phyloP scores from a whole-genome alignment of 2,113 vertebrate genomes.

The Silurus glanis region DNA sequence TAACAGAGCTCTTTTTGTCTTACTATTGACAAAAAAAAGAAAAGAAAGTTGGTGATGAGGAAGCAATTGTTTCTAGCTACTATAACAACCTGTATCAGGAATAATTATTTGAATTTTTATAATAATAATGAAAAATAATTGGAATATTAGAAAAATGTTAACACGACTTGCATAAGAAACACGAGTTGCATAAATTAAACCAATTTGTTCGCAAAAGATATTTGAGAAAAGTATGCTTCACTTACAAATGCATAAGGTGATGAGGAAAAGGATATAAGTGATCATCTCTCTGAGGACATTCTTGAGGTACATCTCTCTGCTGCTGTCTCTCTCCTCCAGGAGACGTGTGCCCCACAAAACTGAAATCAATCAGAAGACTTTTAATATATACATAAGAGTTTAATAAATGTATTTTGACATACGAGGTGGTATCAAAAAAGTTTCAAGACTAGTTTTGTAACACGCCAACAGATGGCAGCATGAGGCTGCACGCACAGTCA shows the following conservation, averaged over 20 bases:
- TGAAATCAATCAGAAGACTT: slow-evolving; percentile 60
- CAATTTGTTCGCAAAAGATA: neutral
- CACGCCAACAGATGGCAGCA: too few species aligned
- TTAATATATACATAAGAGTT: too few species aligned
- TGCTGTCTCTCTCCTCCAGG: slow-evolving; percentile 86
- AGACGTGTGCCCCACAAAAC: slow-evolving; percentile 96
- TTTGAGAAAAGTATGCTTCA: neutral
- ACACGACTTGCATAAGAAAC: too few species aligned
- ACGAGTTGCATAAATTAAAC: too few species aligned
- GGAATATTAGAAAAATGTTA: too few species aligned
- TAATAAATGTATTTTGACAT: too few species aligned
- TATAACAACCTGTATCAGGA: neutral
- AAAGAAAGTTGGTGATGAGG: neutral
- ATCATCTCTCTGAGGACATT: slow-evolving; percentile 87
- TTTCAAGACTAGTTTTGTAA: too few species aligned
- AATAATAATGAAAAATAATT: too few species aligned
- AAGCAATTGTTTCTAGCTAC: neutral
- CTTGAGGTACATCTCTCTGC: slow-evolving; percentile 87
- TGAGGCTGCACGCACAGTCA: too few species aligned
- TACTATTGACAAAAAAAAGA: neutral
- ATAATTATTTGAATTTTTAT: too few species aligned
- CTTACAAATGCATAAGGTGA: slow-evolving; percentile 89
- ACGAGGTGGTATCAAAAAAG: too few species aligned
- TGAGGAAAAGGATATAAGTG: slow-evolving; percentile 86
- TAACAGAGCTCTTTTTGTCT: neutral